Evolutionary conservation across 2,113 vertebrate species (phyloP).

Genomic region (Tachysurus fulvidraco): DNA sequence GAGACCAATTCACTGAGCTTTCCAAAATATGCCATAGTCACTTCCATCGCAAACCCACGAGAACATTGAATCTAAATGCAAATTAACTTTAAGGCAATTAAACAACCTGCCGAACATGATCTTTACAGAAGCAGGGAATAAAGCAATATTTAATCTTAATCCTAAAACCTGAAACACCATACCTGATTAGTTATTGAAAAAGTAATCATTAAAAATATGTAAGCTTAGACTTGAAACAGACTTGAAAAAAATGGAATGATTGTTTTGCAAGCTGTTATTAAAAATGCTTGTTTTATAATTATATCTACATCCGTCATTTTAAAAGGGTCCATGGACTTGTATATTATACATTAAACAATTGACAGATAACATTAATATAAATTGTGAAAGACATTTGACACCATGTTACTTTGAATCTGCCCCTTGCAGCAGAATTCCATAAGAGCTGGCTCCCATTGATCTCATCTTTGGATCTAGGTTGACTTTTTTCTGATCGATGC

Average conservation of each 20-base stretch:
- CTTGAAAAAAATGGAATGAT: not conserved
- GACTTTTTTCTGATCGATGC: constrained; percentile 57
- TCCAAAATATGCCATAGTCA: constrained; percentile 44
- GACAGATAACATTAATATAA: constrained; percentile 26
- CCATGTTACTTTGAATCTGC: constrained; percentile 38
- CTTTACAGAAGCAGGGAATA: constrained; percentile 39
- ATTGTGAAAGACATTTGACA: not conserved
- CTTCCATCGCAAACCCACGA: constrained; percentile 43
- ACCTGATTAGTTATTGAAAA: constrained; percentile 35
- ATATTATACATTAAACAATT: constrained; percentile 23
- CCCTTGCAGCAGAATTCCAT: constrained; percentile 48
- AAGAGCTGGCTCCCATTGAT: constrained; percentile 54
- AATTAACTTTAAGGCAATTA: constrained; percentile 54
- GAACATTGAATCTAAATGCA: constrained; percentile 57
- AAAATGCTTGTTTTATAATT: not conserved
- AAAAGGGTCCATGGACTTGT: constrained; percentile 2
- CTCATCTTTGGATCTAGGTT: constrained; percentile 50
- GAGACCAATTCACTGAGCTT: constrained; percentile 52
- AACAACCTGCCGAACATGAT: constrained; percentile 46
- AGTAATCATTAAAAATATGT: not conserved
- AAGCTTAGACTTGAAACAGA: not conserved
- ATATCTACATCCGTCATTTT: constrained; percentile 4
- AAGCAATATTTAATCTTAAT: constrained; percentile 23
- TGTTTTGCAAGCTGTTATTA: constrained; percentile 6
- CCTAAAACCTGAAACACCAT: not conserved